A percentile compares a stretch with the other conserved stretches of the same genome.
These are phyloP conservation scores for Danaus plexippus DNA, from an alignment of 1,140 invertebrate species.

Conservation along the genomic window DNA sequence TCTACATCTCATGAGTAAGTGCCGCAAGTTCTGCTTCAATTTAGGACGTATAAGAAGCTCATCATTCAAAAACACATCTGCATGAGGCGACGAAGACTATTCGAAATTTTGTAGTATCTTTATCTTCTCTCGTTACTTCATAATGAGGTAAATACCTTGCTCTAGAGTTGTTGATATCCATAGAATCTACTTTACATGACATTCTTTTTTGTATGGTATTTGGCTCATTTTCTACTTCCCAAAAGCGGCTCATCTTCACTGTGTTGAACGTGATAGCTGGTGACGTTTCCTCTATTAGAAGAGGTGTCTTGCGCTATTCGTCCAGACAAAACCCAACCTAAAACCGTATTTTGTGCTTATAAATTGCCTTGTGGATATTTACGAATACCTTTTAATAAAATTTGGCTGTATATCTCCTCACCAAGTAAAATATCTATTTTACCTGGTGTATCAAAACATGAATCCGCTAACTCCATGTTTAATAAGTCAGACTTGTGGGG, in stretches of 20 bases:
- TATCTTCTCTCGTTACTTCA: conserved; percentile 28
- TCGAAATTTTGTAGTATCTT: conserved; percentile 25
- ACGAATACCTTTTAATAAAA: conserved; percentile 25
- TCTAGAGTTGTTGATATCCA: conserved; percentile 20
- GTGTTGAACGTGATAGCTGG: conserved; percentile 15
- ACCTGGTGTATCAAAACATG: conserved; percentile 19
- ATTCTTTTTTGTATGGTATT: conserved; percentile 25
- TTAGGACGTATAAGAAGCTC: conserved; percentile 4
- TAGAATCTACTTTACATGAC: conserved; percentile 16
- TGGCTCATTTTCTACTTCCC: conserved; percentile 27
- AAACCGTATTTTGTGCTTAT: conserved; percentile 26
- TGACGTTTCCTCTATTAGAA: conserved; percentile 12
- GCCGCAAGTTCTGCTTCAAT: conserved; percentile 6
- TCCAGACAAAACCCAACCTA: conserved; percentile 29
- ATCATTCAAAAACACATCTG: conserved; percentile 10
- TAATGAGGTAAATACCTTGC: conserved; percentile 28
- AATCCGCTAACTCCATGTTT: conserved; percentile 21
- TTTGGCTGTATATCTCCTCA: conserved; percentile 24
- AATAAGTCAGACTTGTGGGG: conserved; percentile 16
- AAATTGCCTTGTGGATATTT: conserved; percentile 15
- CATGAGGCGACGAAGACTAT: conserved; percentile 26
- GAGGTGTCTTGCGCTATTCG: conserved; percentile 10
- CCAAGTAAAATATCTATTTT: conserved; percentile 27
- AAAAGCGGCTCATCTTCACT: conserved; percentile 26
- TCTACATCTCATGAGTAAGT: not conserved